Evolutionary conservation across 2,888 invertebrate genomes (phyloP), one percentile per base, ranked within the genome.

Genomic region (Eutolmus rufibarbis): DNA sequence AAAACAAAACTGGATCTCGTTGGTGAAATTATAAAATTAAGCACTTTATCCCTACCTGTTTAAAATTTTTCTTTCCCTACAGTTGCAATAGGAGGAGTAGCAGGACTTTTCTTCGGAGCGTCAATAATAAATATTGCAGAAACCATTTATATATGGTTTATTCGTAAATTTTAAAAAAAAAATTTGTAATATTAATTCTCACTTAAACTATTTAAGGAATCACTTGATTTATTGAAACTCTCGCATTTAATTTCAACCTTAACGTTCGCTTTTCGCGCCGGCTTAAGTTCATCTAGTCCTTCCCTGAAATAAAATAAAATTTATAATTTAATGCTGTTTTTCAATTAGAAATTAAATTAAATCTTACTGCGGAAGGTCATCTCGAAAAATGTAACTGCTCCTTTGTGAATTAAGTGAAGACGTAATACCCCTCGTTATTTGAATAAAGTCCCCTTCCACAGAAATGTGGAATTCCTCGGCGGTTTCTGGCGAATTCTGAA

Each of bases 61-160:
- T 23, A 34, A 19, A 28, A 0, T 31, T 5, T 8, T 57, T 5
- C 31, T 34, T 81, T 51, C 31, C 28, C 31, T 77, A 23, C 19
- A 89, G 89, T 89, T 74, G 66, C 88, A 16, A 85, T 89, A 66
- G 89, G 89, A 5, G 89, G 89, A 7, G 85, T 89, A 5, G 81
- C 88, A 74, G 89, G 89, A 7, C 51, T 89, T 37, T 89, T 88
- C 85, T 88, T 89, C 85, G 89, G 89, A 46, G 89, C 89, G 23
- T 89, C 89, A 81, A 66, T 89, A 43, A 28, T 89, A 23, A 89
- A 88, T 56, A 66, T 89, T 74, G 56, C 88, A 14, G 89, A 89
- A 88, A 56, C 89, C 14, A 51, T 89, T 51, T 89, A 89, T 74
- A 88, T 89, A 86, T 89, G 88, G 88, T 87, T 87, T 78, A 81